These are phyloP conservation scores for Penaeus monodon DNA, from an alignment of 2,888 invertebrate species.

Conservation along the genomic window DNA sequence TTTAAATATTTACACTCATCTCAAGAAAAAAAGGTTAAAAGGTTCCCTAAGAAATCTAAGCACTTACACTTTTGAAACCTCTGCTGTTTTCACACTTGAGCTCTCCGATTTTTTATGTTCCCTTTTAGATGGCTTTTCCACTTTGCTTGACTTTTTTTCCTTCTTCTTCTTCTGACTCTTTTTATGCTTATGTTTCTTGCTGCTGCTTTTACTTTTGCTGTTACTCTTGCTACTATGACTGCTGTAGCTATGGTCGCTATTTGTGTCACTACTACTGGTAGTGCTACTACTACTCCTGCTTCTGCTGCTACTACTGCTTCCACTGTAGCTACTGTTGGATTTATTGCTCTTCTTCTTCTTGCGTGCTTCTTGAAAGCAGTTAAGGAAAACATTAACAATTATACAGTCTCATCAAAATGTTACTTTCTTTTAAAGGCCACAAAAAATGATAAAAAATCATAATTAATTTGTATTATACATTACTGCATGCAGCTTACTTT, in stretches of 20 bases:
- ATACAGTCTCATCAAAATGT: not conserved
- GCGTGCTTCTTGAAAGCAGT: conserved; percentile 15
- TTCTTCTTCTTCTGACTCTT: conserved; percentile 8
- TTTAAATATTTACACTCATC: not conserved
- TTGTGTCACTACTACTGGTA: not conserved
- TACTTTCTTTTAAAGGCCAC: no score
- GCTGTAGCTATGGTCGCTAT: conserved; percentile 14
- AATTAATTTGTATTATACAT: no score
- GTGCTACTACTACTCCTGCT: conserved; percentile 31
- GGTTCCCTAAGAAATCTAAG: not conserved
- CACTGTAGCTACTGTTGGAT: conserved; percentile 35
- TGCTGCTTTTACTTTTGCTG: conserved; percentile 41
- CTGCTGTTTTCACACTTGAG: conserved; percentile 7
- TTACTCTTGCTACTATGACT: conserved; percentile 20
- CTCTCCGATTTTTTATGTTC: conserved; percentile 6
- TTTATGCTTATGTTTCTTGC: conserved; percentile 25
- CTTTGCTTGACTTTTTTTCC: conserved; percentile 12
- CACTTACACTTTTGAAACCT: conserved; percentile 31
- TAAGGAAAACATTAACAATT: not conserved
- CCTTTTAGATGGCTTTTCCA: not conserved
- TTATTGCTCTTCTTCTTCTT: conserved; percentile 21
- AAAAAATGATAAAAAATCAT: no score
- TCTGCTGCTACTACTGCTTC: conserved; percentile 33
- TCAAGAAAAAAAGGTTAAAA: not conserved
- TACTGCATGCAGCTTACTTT: no score